phyloP scores from a whole-genome alignment of 2,113 vertebrate genomes.

The Sebastes schlegelii region DNA sequence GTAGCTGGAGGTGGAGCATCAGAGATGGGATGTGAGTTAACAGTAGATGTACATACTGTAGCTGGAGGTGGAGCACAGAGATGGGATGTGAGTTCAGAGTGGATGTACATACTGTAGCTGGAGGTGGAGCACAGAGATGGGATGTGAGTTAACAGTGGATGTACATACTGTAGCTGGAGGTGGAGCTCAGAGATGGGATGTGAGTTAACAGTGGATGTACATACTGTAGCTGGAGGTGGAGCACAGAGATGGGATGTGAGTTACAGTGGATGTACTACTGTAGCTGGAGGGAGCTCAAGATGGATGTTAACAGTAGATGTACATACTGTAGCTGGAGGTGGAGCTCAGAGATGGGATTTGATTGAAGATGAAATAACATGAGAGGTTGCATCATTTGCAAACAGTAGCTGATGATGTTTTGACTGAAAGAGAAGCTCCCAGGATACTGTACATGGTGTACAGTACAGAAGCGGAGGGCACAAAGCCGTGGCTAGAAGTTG shows the following conservation, averaged over 20 bases:
- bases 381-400: not conserved
- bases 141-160: fast-evolving
- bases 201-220: not conserved
- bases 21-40: not conserved
- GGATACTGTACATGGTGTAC: not conserved
- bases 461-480: not conserved
- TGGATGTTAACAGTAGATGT: fast-evolving
- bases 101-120: not conserved
- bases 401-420: slow-evolving; percentile 1
- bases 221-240: not conserved
- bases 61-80: no score
- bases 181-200: not conserved
- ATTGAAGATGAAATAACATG: not conserved
- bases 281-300: no score
- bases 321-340: not conserved
- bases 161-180: not conserved
- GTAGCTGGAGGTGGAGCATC: not conserved
- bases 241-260: fast-evolving
- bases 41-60: not conserved
- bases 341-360: no score
- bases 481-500: slow-evolving; percentile 9
- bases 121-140: not conserved
- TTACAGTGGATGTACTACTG: not conserved
- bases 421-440: not conserved
- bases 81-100: fast-evolving